These are phyloP conservation scores for Onychostruthus taczanowskii DNA, from an alignment of 2,113 vertebrate species.

Conservation along the genomic window DNA sequence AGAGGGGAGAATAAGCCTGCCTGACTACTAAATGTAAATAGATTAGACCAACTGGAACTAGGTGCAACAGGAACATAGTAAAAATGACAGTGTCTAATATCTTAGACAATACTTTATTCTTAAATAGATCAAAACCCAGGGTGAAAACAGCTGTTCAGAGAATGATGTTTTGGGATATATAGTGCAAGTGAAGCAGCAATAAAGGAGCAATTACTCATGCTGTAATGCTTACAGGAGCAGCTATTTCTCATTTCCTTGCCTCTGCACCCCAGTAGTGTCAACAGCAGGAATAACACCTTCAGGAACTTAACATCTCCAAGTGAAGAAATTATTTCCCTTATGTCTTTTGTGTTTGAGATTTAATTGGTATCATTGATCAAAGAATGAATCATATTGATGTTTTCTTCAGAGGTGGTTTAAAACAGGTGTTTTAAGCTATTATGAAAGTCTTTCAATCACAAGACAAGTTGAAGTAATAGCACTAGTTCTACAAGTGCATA, in stretches of 20 bases:
- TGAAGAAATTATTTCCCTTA: background rate
- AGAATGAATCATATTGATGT: background rate
- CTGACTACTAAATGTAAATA: background rate
- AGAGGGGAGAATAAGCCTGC: background rate
- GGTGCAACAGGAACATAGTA: background rate
- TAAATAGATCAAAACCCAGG: background rate
- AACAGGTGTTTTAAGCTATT: background rate
- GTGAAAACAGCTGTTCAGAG: background rate
- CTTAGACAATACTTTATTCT: background rate
- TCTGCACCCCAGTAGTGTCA: background rate
- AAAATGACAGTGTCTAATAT: background rate
- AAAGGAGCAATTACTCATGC: background rate
- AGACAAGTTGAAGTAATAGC: background rate
- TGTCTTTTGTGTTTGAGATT: background rate
- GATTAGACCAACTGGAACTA: background rate
- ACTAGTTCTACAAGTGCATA: background rate
- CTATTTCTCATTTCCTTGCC: background rate
- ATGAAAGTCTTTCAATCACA: background rate
- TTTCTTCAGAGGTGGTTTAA: background rate
- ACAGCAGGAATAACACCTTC: background rate
- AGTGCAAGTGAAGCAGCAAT: background rate
- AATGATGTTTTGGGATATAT: background rate
- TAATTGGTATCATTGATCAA: background rate
- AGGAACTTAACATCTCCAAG: background rate
- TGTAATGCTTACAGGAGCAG: background rate